Evolutionary conservation across 2,797 vertebrate species (phyloP), one percentile per base, ranked within the genome.

Genomic region (Potorous gilbertii): DNA sequence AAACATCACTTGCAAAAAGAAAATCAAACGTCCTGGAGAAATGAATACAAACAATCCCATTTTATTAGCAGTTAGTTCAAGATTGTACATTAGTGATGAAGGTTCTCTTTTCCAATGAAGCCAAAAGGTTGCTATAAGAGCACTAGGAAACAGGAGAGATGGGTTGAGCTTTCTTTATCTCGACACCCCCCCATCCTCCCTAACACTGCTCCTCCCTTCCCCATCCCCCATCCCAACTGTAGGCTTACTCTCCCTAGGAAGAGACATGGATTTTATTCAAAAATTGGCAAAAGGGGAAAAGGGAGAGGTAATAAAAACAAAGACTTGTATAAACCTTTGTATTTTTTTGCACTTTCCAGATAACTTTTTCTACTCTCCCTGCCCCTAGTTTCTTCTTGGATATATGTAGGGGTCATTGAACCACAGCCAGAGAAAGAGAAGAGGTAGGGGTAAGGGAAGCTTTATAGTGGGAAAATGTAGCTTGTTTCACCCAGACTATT

Each of bases 31-130:
- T 90, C 54, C 91, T 92, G 92, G 93, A 96, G 55, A 94, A 94
- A 54, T 29, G 29, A 28, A 12, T 98, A 98, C 98, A 98, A 98
- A 98, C 97, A 98, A 98, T 97, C 97, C 97, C 94, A 57, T 92
- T 99, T 99, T 99, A 99, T 99, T 99, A 98, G 98, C 98, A 98
- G 98, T 98, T 97, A 97, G 97, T 97, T 99, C 96, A n/a, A 97
- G 98, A 98, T 97, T 96, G 96, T 94, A 97, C 97, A 98, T 94
- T 96, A 97, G 98, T 28, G 81, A 97, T 96, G 18, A 46, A 97
- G 97, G 97, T 96, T 92, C 95, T 91, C 90, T 29, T 97, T 95
- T 94, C 97, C 55, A 29, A 5, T 97, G 96, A 96, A 96, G 96
- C 97, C 96, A 98, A 95, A 21, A 0, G 97, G 96, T 96, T 96